Evolutionary conservation across 2,797 vertebrate species (phyloP), one percentile per base, ranked within the genome.

Genomic region (Arctocebus calabarensis): DNA sequence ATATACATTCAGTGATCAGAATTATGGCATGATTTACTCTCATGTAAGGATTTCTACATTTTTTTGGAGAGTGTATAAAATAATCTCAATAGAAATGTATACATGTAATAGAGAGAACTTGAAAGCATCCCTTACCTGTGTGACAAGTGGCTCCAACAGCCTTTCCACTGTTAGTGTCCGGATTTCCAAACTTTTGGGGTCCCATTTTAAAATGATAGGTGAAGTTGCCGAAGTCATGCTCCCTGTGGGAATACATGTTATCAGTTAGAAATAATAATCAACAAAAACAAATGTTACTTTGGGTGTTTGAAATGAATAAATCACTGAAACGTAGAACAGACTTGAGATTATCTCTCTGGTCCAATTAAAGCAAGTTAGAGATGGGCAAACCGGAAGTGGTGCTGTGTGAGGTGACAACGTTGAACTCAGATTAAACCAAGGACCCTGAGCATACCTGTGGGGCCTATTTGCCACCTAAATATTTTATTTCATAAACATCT

Each of bases 171-270:
- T 99, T 75, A 99, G 98, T 77, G 99, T 99, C 84, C 99, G 99
- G 96, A 99, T 99, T 98, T 99, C 99, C 92, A 99, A 98, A 97
- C 99, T 99, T 98, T 99, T 99, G 94, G 99, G 99, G 97, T 99
- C 99, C 99, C 99, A 99, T 99, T 99, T 99, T 97, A 99, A 99
- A 98, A 99, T 99, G 98, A 99, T 99, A 96, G 99, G 99, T 94
- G 99, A 99, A 0, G 99, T 99, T 97, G 99, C 99, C 96, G 96
- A 99, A 91, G 99, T 99, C 99, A 99, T 99, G 97, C 96, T 99
- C 98, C 97, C 98, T 99, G 45, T 0, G 1, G 97, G 95, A 84
- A 98, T 0, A 98, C 57, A 97, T 0, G 22, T 7, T 34, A 92
- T 68, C 61, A 40, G 32, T 95, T 84, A 92, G 61, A 93, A 95